phyloP scores from a whole-genome alignment of 2,888 invertebrate genomes.

The Calephelis perditalis region DNA sequence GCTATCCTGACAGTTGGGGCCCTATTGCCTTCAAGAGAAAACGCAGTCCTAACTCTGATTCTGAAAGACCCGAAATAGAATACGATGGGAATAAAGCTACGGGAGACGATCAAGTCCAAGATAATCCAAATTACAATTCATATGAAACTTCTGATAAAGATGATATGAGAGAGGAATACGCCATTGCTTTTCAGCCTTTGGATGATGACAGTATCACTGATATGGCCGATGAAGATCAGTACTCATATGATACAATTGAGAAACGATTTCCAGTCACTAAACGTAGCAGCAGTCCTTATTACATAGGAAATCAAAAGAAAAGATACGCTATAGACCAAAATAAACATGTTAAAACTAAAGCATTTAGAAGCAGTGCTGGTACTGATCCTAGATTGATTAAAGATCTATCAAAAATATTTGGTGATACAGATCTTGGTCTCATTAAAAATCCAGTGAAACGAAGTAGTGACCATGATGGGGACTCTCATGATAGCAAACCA shows the following conservation, averaged over 20 bases:
- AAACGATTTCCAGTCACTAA: slow-evolving; percentile 84
- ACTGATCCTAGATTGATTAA: slow-evolving; percentile 84
- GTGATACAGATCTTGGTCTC: slow-evolving; percentile 55
- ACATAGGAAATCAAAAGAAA: slow-evolving; percentile 49
- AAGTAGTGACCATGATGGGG: slow-evolving; percentile 56
- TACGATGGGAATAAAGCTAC: slow-evolving; percentile 48
- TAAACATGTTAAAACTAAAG: slow-evolving; percentile 49
- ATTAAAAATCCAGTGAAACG: slow-evolving; percentile 77
- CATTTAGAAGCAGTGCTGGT: slow-evolving; percentile 64
- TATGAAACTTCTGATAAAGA: slow-evolving; percentile 60
- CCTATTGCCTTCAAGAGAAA: slow-evolving; percentile 73
- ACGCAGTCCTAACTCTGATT: slow-evolving; percentile 58
- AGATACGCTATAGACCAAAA: slow-evolving; percentile 49
- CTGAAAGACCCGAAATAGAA: slow-evolving; percentile 41
- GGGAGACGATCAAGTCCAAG: slow-evolving; percentile 34
- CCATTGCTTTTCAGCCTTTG: slow-evolving; percentile 68
- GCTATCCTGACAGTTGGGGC: slow-evolving; percentile 68
- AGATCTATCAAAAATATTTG: slow-evolving; percentile 83
- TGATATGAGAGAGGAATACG: slow-evolving; percentile 65
- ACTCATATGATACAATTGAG: slow-evolving; percentile 57
- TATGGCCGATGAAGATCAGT: slow-evolving; percentile 59
- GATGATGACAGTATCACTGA: slow-evolving; percentile 62
- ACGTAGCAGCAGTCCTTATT: slow-evolving; percentile 74
- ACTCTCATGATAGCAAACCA: slow-evolving; percentile 56
- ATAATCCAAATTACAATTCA: slow-evolving; percentile 51